Evolutionary conservation across 2,888 invertebrate genomes (phyloP).

Genomic region (Apomyelois bistriatella): DNA sequence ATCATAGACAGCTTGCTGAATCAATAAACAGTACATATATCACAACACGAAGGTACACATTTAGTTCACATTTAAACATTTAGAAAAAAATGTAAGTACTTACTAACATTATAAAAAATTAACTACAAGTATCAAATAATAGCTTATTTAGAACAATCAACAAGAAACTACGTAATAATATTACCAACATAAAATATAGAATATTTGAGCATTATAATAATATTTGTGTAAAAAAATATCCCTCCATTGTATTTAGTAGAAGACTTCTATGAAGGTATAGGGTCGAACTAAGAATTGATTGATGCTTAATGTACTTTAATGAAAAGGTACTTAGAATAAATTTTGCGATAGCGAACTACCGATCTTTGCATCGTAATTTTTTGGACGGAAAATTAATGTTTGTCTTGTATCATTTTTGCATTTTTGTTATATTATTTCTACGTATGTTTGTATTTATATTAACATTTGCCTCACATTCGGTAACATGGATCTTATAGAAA

Average conservation of each 20-base stretch:
- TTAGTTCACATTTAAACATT: conserved; percentile 41
- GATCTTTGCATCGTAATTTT: not conserved
- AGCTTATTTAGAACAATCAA: conserved; percentile 55
- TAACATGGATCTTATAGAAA: not conserved
- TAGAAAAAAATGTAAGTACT: conserved; percentile 45
- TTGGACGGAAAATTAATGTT: conserved; percentile 14
- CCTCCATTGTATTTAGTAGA: conserved; percentile 46
- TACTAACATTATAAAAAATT: conserved; percentile 42
- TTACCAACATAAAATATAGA: conserved; percentile 72
- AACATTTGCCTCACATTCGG: not conserved
- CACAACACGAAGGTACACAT: conserved; percentile 73
- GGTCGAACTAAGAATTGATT: conserved; percentile 28
- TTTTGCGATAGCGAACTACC: not conserved
- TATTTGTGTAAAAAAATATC: conserved; percentile 73
- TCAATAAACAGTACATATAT: conserved; percentile 63
- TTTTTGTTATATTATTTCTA: not conserved
- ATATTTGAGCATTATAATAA: conserved; percentile 74
- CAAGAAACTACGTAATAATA: conserved; percentile 69
- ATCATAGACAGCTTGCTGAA: conserved; percentile 54
- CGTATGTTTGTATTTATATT: not conserved
- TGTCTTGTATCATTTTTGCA: not conserved
- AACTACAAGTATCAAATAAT: conserved; percentile 60
- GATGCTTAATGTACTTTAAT: not conserved
- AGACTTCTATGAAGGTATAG: conserved; percentile 42
- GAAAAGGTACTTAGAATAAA: not conserved